Conservation (phyloP, 2,888 invertebrate genomes). For the Latheticus oryzae region DNA sequence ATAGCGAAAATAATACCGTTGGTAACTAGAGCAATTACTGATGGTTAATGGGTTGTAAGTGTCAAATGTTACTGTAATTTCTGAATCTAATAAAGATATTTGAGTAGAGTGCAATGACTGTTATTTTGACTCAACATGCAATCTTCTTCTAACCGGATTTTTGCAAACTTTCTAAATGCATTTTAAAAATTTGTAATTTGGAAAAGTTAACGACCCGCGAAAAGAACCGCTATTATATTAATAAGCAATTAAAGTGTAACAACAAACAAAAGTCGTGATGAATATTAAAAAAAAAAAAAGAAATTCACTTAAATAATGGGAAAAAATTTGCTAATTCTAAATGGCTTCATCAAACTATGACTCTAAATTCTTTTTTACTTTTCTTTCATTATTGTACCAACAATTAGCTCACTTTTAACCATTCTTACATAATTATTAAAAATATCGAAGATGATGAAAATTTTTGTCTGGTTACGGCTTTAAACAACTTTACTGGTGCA, state of each 20-base stretch:
- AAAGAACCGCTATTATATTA: neutral
- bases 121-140: constrained; percentile 6
- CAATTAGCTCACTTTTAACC: neutral
- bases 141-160: no score
- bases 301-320: no score
- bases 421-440: constrained; percentile 8
- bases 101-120: constrained; percentile 4
- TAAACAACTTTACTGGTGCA: constrained; percentile 14
- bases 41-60: neutral
- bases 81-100: constrained; percentile 18
- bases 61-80: constrained; percentile 2
- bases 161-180: constrained; percentile 24
- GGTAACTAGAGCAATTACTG: no score
- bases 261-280: neutral
- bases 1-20: no score
- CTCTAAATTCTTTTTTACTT: constrained; percentile 7
- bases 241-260: neutral
- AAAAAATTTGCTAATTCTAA: neutral
- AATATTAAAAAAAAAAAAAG: no score
- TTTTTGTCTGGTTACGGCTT: constrained; percentile 3
- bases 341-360: neutral
- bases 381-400: neutral
- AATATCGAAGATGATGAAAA: constrained; percentile 18
- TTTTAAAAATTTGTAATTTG: constrained; percentile 15
- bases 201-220: constrained; percentile 12